Evolutionary conservation across 2,888 invertebrate genomes (phyloP).

Genomic region (Sesia bembeciformis): DNA sequence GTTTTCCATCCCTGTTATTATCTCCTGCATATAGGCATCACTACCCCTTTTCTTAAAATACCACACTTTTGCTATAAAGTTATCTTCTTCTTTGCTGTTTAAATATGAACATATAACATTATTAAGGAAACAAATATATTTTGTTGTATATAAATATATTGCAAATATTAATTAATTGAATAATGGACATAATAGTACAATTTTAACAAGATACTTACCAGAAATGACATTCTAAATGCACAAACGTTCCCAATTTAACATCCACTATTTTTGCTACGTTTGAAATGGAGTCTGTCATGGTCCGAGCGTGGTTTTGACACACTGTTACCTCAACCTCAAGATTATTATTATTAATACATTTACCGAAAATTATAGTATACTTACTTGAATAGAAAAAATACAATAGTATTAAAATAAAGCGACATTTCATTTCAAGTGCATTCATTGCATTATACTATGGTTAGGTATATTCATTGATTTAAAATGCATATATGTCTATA

Average conservation of each 20-base stretch:
- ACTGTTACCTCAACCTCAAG: no score
- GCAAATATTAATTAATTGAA: background rate
- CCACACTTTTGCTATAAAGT: slow-evolving; percentile 19
- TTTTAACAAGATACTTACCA: slow-evolving; percentile 5
- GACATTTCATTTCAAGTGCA: no score
- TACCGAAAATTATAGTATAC: no score
- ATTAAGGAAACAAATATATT: background rate
- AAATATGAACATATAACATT: background rate
- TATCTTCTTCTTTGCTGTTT: slow-evolving; percentile 7
- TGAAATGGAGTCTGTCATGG: no score
- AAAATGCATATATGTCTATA: no score
- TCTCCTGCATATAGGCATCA: background rate
- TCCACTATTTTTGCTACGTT: slow-evolving; percentile 4
- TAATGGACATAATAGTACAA: background rate
- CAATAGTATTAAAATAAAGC: no score
- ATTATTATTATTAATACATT: no score
- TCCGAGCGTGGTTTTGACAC: no score
- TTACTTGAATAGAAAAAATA: no score
- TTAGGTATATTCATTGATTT: no score
- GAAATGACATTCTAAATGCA: slow-evolving; percentile 11
- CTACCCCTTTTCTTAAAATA: slow-evolving; percentile 15
- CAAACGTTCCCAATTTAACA: slow-evolving; percentile 3
- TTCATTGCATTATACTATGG: no score
- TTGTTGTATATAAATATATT: background rate
- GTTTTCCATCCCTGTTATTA: slow-evolving; percentile 1